phyloP scores from a whole-genome alignment of 2,797 vertebrate species.

The Enteromius radiatus region DNA sequence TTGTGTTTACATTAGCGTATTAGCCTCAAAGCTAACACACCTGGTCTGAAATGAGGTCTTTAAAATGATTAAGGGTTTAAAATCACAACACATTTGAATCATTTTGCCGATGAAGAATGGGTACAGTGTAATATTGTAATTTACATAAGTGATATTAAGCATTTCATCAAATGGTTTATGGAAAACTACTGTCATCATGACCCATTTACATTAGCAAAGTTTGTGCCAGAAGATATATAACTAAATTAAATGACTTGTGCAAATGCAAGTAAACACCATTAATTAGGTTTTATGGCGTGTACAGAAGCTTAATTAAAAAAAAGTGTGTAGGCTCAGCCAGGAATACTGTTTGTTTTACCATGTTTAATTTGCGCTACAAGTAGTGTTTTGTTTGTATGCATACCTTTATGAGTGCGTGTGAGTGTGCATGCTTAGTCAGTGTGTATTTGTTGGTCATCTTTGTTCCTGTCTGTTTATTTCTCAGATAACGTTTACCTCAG shows the following conservation, averaged over 20 bases:
- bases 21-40: neutral
- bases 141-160: neutral
- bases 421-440: conserved; percentile 60
- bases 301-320: conserved; percentile 12
- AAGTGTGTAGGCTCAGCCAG: neutral
- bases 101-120: neutral
- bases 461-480: conserved; percentile 76
- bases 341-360: conserved; percentile 15
- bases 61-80: neutral
- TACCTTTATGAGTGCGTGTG: conserved; percentile 31
- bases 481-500: conserved; percentile 85
- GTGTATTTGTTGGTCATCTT: conserved; percentile 69
- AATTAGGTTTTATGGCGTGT: conserved; percentile 20
- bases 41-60: neutral
- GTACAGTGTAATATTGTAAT: neutral
- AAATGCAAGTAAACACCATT: neutral
- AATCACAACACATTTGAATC: neutral
- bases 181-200: neutral
- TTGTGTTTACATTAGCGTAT: neutral
- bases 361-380: conserved; percentile 32
- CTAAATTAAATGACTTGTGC: neutral
- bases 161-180: neutral
- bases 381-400: conserved; percentile 12
- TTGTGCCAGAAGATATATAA: neutral
- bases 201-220: neutral